Base-by-base conservation (phyloP, 1,140 invertebrate genomes). In the Drosophila sp. region DNA sequence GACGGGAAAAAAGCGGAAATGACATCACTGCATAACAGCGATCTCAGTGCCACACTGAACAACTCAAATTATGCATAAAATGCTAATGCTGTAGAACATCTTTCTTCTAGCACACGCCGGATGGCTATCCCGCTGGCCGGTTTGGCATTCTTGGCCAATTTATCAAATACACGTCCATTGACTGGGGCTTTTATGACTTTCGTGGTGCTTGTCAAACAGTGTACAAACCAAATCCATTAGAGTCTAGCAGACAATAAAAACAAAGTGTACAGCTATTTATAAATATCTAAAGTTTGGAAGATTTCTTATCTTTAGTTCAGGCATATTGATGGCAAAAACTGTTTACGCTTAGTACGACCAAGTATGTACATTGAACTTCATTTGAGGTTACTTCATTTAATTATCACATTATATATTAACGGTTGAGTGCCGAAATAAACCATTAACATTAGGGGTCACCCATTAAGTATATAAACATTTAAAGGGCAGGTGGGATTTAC, bases 161-260 rank as follows among this genome's bases (percentile, higher is more conserved):
- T 70, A 80, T 80, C 77, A 75, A 62, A 70, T 72, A 80, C 11
- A 50, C 32, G 38, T 30, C 32, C 41, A 29, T 56, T 58, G 56
- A 58, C 60, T 7, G 40, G 68, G 30, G 58, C 32, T 75, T 81
- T 85, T 71, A 84, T 66, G 81, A 77, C 25, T 68, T 23, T 56
- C 17, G 72, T 71, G 65, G 65, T 70, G 76, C 56, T 69, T 68
- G 60, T 70, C 77, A 70, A 44, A 23, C 41, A 38, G 44, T 35
- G 54, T 62, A 85, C 82, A 83, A 67, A 50, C 66, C 57, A 79
- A 86, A 76, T 71, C 82, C 83, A 86, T 86, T 87, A 86, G 57
- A 54, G 55, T 62, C 54, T 61, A 57, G 63, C 61, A 76, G 72
- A 70, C 58, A 75, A 75, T 80, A 70, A 76, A 76, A 17, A 17